Evolutionary conservation across 1,140 invertebrate genomes (phyloP).

Genomic region (Solenopsis invicta): DNA sequence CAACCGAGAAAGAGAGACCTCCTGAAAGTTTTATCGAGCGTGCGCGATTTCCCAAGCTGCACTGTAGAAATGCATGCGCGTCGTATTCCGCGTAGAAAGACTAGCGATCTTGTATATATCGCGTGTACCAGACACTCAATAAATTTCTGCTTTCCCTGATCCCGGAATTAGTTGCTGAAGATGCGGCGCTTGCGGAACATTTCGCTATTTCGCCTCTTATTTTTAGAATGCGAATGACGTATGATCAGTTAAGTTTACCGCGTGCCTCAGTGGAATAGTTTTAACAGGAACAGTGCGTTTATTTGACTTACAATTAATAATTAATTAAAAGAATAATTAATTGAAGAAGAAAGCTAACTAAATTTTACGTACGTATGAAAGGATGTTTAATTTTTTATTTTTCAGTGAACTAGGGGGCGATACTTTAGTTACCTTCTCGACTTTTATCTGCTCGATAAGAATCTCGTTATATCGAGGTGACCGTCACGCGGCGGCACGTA

Average conservation of each 20-base stretch:
- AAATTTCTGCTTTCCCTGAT: slow-evolving; percentile 51
- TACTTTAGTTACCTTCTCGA: not conserved
- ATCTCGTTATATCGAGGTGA: slow-evolving; percentile 38
- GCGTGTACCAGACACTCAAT: slow-evolving; percentile 42
- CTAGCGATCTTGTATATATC: slow-evolving; percentile 54
- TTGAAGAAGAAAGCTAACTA: not conserved
- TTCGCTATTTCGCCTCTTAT: not conserved
- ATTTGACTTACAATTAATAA: slow-evolving; percentile 10
- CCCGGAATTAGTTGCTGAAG: slow-evolving; percentile 43
- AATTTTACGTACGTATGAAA: not conserved
- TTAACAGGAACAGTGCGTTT: not conserved
- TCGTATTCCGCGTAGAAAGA: slow-evolving; percentile 47
- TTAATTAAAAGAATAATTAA: not conserved
- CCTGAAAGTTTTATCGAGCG: slow-evolving; percentile 76
- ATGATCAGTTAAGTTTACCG: not conserved
- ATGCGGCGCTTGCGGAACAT: not conserved
- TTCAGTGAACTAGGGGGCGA: not conserved
- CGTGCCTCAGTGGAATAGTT: not conserved
- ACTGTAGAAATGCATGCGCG: slow-evolving; percentile 65
- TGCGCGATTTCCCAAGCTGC: slow-evolving; percentile 68
- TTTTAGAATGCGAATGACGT: slow-evolving; percentile 7
- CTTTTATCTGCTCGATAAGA: slow-evolving; percentile 5
- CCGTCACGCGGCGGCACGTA: slow-evolving; percentile 30
- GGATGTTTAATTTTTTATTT: not conserved
- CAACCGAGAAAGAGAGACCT: slow-evolving; percentile 69